phyloP scores from a whole-genome alignment of 2,113 vertebrate genomes.

The Solenodon paradoxus region DNA sequence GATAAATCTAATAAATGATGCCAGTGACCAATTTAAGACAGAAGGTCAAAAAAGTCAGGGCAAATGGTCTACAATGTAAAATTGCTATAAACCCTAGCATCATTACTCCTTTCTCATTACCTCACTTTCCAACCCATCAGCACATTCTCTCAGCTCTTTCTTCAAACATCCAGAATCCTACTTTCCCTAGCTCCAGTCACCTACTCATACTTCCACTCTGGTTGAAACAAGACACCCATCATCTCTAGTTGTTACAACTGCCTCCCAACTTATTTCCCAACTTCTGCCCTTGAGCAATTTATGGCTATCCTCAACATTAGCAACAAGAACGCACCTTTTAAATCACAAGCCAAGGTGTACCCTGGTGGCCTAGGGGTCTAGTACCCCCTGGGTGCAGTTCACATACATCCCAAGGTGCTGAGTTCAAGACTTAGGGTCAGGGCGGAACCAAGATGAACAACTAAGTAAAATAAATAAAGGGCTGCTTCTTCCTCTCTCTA shows the following conservation, averaged over 20 bases:
- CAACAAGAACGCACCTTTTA: not conserved
- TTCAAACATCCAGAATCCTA: not conserved
- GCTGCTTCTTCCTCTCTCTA: no score
- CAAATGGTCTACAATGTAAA: not conserved
- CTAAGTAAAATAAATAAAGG: no score
- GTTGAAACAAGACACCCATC: not conserved
- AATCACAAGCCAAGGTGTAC: no score
- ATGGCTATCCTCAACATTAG: not conserved
- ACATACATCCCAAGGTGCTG: no score
- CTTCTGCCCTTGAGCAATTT: not conserved
- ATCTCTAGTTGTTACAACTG: not conserved
- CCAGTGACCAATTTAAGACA: not conserved
- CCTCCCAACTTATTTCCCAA: not conserved
- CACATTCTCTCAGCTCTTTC: not conserved
- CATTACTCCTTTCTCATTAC: not conserved
- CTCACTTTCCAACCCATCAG: not conserved
- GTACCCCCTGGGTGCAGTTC: no score
- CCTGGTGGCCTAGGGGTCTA: no score
- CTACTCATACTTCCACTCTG: not conserved
- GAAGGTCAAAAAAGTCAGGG: not conserved
- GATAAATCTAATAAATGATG: not conserved
- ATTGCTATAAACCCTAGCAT: not conserved
- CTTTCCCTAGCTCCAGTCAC: not conserved
- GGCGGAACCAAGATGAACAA: no score
- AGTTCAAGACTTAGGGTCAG: no score